Evolutionary conservation across 2,113 vertebrate genomes (phyloP).

Genomic region (Podocnemis expansa): DNA sequence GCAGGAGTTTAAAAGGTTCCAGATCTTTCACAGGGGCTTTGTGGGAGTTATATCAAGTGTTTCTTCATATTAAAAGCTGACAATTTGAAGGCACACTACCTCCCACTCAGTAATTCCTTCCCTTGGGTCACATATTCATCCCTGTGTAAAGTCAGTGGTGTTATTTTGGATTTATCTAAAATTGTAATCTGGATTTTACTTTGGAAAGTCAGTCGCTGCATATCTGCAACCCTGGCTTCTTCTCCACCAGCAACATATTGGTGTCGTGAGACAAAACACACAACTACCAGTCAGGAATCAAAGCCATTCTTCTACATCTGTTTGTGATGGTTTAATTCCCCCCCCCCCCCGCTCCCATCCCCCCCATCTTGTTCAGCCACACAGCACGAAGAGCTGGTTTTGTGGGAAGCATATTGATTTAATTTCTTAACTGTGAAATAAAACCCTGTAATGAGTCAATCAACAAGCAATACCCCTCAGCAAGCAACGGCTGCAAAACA

Average conservation of each 20-base stretch:
- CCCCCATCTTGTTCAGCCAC: background rate
- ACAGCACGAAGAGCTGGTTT: constrained; percentile 18
- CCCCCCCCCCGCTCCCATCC: background rate
- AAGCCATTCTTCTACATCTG: background rate
- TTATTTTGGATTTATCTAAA: background rate
- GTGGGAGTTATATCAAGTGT: background rate
- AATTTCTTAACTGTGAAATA: constrained; percentile 45
- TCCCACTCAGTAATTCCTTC: background rate
- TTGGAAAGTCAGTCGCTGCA: background rate
- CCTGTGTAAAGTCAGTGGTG: background rate
- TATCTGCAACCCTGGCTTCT: background rate
- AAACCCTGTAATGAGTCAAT: constrained; percentile 18
- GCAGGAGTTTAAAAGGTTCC: background rate
- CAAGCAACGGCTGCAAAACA: constrained; percentile 30
- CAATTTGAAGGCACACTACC: background rate
- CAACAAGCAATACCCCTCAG: background rate
- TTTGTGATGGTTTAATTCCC: constrained; percentile 7
- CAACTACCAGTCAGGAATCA: background rate
- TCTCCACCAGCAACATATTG: background rate
- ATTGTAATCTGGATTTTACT: background rate
- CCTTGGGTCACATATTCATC: background rate
- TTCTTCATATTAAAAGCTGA: background rate
- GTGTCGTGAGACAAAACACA: background rate
- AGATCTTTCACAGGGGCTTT: background rate
- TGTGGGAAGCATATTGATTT: constrained; percentile 29